A percentile compares a stretch with the other conserved stretches of the same genome.
phyloP scores from a whole-genome alignment of 2,797 vertebrate genomes.

The Mastacembelus armatus region DNA sequence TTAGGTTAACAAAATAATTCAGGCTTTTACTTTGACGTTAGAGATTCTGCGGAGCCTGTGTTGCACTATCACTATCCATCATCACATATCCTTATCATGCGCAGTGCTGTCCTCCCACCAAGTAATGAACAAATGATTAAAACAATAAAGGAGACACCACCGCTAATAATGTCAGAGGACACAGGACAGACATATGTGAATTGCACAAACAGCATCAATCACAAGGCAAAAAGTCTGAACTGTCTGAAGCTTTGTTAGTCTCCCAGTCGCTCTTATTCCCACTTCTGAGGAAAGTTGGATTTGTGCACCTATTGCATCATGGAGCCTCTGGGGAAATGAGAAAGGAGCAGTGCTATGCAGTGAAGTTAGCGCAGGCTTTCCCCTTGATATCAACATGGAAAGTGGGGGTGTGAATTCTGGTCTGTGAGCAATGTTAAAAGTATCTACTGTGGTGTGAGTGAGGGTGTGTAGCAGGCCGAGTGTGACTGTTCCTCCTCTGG shows the following conservation, averaged over 20 bases:
- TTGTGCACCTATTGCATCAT: conserved; percentile 47
- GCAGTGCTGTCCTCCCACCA: neutral
- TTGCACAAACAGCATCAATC: neutral
- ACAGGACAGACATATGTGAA: conserved; percentile 5
- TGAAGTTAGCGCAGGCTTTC: conserved; percentile 40
- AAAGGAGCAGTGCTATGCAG: conserved; percentile 27
- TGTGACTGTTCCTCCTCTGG: neutral
- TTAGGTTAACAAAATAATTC: neutral
- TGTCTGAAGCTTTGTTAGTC: conserved; percentile 9
- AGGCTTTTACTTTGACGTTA: neutral
- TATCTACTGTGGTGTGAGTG: conserved; percentile 46
- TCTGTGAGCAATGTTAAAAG: conserved; percentile 70
- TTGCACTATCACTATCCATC: neutral
- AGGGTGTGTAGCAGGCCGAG: conserved; percentile 37
- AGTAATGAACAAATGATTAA: neutral
- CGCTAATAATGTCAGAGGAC: neutral
- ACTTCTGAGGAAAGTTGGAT: conserved; percentile 32
- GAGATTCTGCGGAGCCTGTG: neutral
- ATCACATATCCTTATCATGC: conserved; percentile 32
- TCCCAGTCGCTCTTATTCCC: conserved; percentile 28
- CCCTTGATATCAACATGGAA: conserved; percentile 49
- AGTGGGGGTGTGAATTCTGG: conserved; percentile 62
- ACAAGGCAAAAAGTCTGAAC: neutral
- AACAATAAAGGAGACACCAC: conserved; percentile 16
- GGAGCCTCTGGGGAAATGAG: conserved; percentile 34